Conservation (phyloP, 2,113 vertebrate genomes). For the Andinoacara biseriatus region DNA sequence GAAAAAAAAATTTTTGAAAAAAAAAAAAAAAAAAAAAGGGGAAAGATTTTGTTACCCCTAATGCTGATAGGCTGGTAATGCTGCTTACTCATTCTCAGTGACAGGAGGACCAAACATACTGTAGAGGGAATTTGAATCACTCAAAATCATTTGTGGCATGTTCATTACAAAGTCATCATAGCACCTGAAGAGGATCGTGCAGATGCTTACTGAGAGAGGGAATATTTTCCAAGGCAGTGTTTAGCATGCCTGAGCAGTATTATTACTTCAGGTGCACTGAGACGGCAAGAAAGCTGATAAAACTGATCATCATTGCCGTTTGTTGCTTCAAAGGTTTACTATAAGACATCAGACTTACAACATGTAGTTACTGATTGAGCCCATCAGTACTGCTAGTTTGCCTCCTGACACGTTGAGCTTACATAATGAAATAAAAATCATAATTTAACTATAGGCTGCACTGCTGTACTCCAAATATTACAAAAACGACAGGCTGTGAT, state of each 20-base stretch:
- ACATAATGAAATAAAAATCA: not conserved
- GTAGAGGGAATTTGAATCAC: slow-evolving; percentile 51
- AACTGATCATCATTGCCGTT: not conserved
- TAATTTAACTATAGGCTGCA: slow-evolving; percentile 6
- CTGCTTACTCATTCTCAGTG: slow-evolving; percentile 65
- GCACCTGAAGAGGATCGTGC: slow-evolving; percentile 51
- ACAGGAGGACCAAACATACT: slow-evolving; percentile 47
- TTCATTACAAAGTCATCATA: slow-evolving; percentile 65
- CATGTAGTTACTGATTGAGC: slow-evolving; percentile 15
- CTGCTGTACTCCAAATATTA: slow-evolving; percentile 28
- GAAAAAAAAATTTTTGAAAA: too few species aligned
- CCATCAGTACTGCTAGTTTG: not conserved
- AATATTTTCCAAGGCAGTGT: slow-evolving; percentile 24
- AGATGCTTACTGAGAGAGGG: slow-evolving; percentile 44
- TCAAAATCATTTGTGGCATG: slow-evolving; percentile 58
- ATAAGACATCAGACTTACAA: slow-evolving; percentile 17
- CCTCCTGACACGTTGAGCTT: not conserved
- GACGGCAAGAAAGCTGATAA: not conserved
- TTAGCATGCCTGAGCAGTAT: slow-evolving; percentile 23
- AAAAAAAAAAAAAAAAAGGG: slow-evolving; percentile 48
- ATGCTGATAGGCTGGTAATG: slow-evolving; percentile 65
- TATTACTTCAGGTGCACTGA: slow-evolving; percentile 34
- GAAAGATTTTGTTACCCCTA: slow-evolving; percentile 69
- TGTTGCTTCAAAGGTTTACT: slow-evolving; percentile 14
- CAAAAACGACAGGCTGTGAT: slow-evolving; percentile 41